Evolutionary conservation across 2,888 invertebrate species (phyloP), one percentile per base, ranked within the genome.

Genomic region (Nemapogon koenigi): DNA sequence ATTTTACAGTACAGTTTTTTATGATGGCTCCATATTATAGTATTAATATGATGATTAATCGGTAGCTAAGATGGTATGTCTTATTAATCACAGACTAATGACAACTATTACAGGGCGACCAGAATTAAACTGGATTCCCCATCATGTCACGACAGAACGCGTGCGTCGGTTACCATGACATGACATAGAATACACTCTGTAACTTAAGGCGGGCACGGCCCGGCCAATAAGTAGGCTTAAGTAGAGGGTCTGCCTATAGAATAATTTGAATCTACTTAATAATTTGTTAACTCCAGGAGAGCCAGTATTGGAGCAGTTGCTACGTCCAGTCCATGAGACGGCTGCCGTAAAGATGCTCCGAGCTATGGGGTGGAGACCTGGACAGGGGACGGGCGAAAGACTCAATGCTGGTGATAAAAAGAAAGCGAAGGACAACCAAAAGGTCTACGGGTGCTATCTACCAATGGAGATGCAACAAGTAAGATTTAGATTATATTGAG

Each of bases 311-410:
- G 81, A 87, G 36, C 83, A 88, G 41, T 55, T 93, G 2, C 62
- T 92, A 11, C 75, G 84, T 15, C 86, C 90, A 0, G 84, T 86
- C 13, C 94, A 91, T 47, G 90, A 94, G 58, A 94, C 96, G 0
- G 86, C 95, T 6, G 97, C 97, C 0, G 87, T 94, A 29, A 82
- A 83, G 43, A 83, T 99, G 53, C 72, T 99, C 25, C 86, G 88
- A 38, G 87, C 87, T 46, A 93, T 98, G 89, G 97, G 97, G 1
- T 96, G 97, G 92, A 87, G 88, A 49, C 88, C 88, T 2, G 94
- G 95, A 0, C 91, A 94, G 63, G 95, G 95, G 1, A 76, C 90
- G 1, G 92, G 93, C 0, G 79, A 71, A 2, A 51, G 82, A 1
- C 55, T 76, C 28, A 69, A 71, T 0, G 53, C 51, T 1, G 51